phyloP scores from a whole-genome alignment of 1,140 invertebrate genomes.

The Temnothorax longispinosus region DNA sequence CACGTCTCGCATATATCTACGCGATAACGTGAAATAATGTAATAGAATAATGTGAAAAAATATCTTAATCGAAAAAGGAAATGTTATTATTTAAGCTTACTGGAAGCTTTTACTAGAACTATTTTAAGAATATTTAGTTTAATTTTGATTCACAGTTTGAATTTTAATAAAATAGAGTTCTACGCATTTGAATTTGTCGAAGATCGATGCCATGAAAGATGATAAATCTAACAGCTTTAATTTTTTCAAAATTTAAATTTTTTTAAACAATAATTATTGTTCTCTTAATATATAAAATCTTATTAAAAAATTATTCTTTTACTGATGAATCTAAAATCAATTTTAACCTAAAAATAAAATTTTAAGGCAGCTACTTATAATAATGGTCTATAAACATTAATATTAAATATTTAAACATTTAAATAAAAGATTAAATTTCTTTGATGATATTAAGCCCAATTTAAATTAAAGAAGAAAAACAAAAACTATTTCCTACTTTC shows the following conservation, averaged over 20 bases:
- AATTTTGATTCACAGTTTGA: neutral
- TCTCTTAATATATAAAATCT: neutral
- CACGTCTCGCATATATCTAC: neutral
- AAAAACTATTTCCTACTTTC: no score
- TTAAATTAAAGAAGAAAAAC: neutral
- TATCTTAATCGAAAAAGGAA: neutral
- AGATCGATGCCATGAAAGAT: neutral
- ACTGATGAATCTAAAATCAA: neutral
- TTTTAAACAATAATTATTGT: neutral
- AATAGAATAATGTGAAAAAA: neutral
- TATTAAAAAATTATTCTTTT: neutral
- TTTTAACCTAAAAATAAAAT: neutral
- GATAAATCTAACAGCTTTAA: neutral
- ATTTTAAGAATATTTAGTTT: neutral
- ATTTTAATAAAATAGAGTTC: neutral
- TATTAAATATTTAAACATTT: neutral
- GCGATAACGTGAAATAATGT: neutral
- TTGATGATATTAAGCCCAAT: neutral
- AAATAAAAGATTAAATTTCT: neutral
- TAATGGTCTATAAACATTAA: neutral
- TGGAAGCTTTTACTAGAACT: neutral
- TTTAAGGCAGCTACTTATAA: neutral
- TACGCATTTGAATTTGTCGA: neutral
- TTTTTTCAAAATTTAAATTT: neutral
- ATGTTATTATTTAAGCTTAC: neutral